phyloP scores from a whole-genome alignment of 2,113 vertebrate genomes.

The Chinchilla lanigera region DNA sequence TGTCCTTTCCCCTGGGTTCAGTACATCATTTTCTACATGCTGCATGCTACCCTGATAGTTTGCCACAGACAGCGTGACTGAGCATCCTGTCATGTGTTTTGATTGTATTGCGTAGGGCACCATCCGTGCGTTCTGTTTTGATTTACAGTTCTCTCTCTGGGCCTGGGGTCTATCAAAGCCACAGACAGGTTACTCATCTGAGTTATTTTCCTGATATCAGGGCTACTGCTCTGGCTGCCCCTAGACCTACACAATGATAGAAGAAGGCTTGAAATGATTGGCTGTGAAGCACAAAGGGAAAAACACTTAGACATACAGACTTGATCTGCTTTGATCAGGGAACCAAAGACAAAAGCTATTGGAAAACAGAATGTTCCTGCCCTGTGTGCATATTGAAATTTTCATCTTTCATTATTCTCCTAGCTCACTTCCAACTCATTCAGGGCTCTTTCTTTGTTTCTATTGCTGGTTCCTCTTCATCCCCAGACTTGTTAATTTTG shows the following conservation, averaged over 20 bases:
- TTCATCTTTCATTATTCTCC: background rate
- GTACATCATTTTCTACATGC: background rate
- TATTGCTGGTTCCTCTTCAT: background rate
- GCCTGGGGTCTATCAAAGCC: background rate
- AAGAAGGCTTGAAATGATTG: background rate
- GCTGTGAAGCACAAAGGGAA: background rate
- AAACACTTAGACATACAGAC: background rate
- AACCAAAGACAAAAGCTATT: background rate
- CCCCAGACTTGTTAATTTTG: background rate
- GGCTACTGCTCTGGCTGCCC: background rate
- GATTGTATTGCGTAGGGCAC: background rate
- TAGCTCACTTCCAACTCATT: background rate
- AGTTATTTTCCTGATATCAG: constrained; percentile 11
- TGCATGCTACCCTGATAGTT: background rate
- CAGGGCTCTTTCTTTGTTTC: background rate
- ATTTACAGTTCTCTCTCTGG: background rate
- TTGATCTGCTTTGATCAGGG: background rate
- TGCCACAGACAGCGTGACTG: background rate
- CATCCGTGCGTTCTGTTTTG: background rate
- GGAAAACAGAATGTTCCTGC: background rate
- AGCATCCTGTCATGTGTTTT: background rate
- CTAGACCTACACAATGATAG: background rate
- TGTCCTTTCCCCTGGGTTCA: background rate
- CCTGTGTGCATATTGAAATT: background rate
- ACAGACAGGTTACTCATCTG: background rate